Base-by-base conservation (phyloP, 2,888 invertebrate genomes). In the Venustoraphidia nigricollis region DNA sequence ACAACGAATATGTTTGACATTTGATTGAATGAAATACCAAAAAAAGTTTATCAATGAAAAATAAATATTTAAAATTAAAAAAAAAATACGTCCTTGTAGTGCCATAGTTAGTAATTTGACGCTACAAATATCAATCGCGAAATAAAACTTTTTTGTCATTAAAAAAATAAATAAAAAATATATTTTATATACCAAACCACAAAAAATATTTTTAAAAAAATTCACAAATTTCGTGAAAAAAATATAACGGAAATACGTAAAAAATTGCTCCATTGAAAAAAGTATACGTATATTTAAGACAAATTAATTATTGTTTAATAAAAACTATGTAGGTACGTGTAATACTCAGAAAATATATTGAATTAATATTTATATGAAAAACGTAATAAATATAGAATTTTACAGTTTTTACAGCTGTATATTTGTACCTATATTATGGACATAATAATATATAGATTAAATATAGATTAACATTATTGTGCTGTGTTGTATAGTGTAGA, bases 101-200 rank as follows among this genome's bases (percentile, higher is more conserved):
- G 27, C 27, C 27, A 27, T 27, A 27, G 27, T n/a, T 17, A 27
- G 3, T 27, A 27, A 1, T 27, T 27, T 27, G 56, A 53, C 50
- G 51, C 54, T 51, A 53, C 52, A 56, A 54, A 52, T 52, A 54
- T 57, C 58, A 58, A 59, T 57, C 58, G 58, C 54, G 53, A 51
- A 52, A 53, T 70, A 70, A 67, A 70, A 68, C 70, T 68, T 68
- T 71, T 71, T 71, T 70, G 67, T 70, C 69, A 69, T 69, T 71
- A 69, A 71, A 66, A 69, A 65, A 67, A 68, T 69, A 68, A 67
- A 68, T 69, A 67, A 44, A 50, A 55, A 51, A 47, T 27, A 27
- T 27, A 27, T 27, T 27, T 27, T 27, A 27, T 27, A 27, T 27
- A 27, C 27, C 27, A 27, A 27, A 27, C 27, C 27, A 27, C 27